These are phyloP conservation scores for Meloidogyne chitwoodi DNA, from an alignment of 1,140 invertebrate species.

Conservation along the genomic window DNA sequence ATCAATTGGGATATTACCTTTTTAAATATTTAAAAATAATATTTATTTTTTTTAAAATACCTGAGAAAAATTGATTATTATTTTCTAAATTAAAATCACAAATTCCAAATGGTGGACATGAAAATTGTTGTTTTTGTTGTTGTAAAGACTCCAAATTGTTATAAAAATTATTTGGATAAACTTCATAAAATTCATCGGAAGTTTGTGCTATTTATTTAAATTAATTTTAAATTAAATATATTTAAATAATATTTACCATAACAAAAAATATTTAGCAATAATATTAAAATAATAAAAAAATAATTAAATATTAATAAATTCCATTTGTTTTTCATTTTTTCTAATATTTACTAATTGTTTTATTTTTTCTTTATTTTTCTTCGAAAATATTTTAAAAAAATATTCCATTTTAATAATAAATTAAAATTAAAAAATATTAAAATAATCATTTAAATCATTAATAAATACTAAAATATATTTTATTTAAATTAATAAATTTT, in stretches of 20 bases:
- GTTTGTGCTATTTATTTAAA: not conserved
- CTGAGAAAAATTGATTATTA: not conserved
- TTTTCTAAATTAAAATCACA: not conserved
- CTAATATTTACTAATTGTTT: too few relatives aligned
- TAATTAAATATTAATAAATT: not conserved
- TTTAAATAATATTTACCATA: not conserved
- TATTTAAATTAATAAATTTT: too few relatives aligned
- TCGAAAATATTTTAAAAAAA: not conserved
- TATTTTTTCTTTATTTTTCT: not conserved
- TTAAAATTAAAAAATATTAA: not conserved
- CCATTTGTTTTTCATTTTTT: not conserved
- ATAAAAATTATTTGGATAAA: not conserved
- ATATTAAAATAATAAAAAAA: not conserved
- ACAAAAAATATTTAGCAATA: not conserved
- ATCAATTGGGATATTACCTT: not conserved
- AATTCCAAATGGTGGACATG: not conserved
- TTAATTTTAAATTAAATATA: not conserved
- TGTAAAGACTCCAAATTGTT: not conserved
- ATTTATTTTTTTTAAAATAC: too few relatives aligned
- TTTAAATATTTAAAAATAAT: not conserved
- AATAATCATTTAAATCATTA: not conserved
- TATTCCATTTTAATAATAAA: not conserved
- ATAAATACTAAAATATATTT: not conserved
- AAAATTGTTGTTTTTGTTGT: not conserved
- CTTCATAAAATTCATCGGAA: not conserved